Conservation (phyloP, 2,797 vertebrate species). For the Sebastiscus tertius region DNA sequence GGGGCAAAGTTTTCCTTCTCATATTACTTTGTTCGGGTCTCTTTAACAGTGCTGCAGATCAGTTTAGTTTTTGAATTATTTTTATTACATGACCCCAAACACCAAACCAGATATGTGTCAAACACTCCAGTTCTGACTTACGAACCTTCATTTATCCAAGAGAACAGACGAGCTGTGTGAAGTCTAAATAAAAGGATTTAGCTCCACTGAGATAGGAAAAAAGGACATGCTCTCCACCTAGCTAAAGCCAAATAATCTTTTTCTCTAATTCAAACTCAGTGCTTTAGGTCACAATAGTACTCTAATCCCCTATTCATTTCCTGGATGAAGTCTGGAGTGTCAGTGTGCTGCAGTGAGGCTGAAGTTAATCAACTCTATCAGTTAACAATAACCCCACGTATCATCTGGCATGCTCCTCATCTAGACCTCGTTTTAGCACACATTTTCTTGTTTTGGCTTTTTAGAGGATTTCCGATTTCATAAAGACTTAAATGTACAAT, state of each 20-base stretch:
- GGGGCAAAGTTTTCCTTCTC: neutral
- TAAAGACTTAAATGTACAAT: neutral
- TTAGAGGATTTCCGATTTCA: neutral
- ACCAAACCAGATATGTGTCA: neutral
- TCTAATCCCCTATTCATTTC: constrained; percentile 27
- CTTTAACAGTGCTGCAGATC: neutral
- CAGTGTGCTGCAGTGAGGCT: neutral
- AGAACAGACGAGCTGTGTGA: constrained; percentile 22
- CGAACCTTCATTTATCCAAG: constrained; percentile 13
- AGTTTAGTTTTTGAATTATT: neutral
- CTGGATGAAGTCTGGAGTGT: constrained; percentile 12
- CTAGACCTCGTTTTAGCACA: neutral
- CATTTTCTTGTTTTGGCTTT: neutral
- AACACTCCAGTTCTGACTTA: neutral
- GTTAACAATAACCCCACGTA: neutral
- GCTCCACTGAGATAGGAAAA: constrained; percentile 5
- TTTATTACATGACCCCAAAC: neutral
- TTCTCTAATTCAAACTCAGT: constrained; percentile 23
- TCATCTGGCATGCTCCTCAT: neutral
- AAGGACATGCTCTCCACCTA: constrained; percentile 4
- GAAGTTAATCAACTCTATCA: constrained; percentile 24
- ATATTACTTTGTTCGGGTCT: neutral
- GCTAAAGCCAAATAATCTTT: constrained; percentile 25
- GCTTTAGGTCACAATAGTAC: constrained; percentile 23
- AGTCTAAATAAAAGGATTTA: constrained; percentile 20